Conservation (phyloP, 2,797 vertebrate species). For the Falco berigora region DNA sequence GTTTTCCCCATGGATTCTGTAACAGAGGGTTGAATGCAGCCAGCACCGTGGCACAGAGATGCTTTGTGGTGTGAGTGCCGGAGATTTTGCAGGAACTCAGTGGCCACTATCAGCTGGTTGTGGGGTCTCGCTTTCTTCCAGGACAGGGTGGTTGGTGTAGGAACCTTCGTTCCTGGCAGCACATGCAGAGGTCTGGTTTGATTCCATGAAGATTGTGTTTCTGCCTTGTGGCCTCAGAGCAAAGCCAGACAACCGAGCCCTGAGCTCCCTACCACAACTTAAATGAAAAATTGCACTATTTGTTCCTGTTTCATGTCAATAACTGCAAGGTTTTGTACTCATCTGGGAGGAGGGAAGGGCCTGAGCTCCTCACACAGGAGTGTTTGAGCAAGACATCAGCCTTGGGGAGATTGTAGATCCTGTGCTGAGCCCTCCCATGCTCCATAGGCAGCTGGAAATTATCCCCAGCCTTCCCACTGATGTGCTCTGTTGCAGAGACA, state of each 20-base stretch:
- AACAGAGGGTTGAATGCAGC: not conserved
- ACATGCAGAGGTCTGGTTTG: fast-evolving
- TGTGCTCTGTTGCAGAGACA: no score
- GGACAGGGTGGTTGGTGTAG: no score
- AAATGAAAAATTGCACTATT: not conserved
- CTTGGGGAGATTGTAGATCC: not conserved
- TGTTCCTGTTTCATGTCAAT: not conserved
- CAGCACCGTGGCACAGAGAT: fast-evolving
- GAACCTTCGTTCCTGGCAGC: not conserved
- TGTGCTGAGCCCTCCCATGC: not conserved
- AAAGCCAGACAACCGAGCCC: not conserved
- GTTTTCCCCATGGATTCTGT: not conserved
- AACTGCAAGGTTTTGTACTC: not conserved
- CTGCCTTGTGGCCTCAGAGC: not conserved
- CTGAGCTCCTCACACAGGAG: not conserved
- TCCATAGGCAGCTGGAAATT: not conserved
- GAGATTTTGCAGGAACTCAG: not conserved
- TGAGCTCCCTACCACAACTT: not conserved
- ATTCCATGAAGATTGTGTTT: not conserved
- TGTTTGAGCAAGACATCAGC: not conserved
- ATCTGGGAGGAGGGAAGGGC: not conserved
- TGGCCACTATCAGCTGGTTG: not conserved
- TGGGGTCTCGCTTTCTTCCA: not conserved
- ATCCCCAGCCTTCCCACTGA: not conserved
- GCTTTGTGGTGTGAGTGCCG: not conserved